phyloP scores from a whole-genome alignment of 92 coral and sea anemone genomes.

The Diadumene lineata region DNA sequence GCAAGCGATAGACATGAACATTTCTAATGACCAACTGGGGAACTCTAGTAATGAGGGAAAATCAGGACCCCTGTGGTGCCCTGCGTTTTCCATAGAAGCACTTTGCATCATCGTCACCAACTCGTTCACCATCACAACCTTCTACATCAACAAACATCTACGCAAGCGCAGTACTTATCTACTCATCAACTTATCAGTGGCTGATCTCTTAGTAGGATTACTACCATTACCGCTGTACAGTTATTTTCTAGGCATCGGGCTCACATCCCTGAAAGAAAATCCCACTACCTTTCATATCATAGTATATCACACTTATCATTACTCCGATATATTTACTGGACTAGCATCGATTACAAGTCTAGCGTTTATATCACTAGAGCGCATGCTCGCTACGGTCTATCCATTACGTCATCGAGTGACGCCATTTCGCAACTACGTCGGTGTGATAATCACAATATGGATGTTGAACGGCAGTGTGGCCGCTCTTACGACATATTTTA shows the following conservation, averaged over 20 bases:
- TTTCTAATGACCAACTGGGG: slow-evolving; percentile 28
- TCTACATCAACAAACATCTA: slow-evolving; percentile 32
- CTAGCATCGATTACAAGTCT: slow-evolving; percentile 54
- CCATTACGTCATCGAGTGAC: slow-evolving; percentile 58
- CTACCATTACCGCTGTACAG: slow-evolving; percentile 40
- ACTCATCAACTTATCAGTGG: slow-evolving; percentile 38
- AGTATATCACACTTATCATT: slow-evolving; percentile 16
- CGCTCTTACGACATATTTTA: slow-evolving; percentile 29
- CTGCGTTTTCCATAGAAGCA: slow-evolving; percentile 32
- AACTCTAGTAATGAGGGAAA: neutral
- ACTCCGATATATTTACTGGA: slow-evolving; percentile 45
- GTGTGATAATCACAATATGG: slow-evolving; percentile 35
- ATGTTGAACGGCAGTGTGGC: slow-evolving; percentile 31
- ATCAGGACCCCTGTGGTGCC: slow-evolving; percentile 31
- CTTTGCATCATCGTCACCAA: slow-evolving; percentile 27
- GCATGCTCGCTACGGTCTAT: slow-evolving; percentile 57
- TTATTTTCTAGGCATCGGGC: slow-evolving; percentile 21
- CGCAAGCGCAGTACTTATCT: slow-evolving; percentile 46
- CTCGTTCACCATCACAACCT: slow-evolving; percentile 31
- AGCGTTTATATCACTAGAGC: slow-evolving; percentile 48
- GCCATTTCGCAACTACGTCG: slow-evolving; percentile 28
- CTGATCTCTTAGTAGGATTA: slow-evolving; percentile 41
- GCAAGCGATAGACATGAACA: too few relatives aligned
- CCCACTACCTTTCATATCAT: neutral
- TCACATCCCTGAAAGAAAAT: slow-evolving; percentile 5